Percentiles rank a stretch among this genome's conserved stretches.
Conservation (phyloP, 2,797 vertebrate species). For the Betta splendens region DNA sequence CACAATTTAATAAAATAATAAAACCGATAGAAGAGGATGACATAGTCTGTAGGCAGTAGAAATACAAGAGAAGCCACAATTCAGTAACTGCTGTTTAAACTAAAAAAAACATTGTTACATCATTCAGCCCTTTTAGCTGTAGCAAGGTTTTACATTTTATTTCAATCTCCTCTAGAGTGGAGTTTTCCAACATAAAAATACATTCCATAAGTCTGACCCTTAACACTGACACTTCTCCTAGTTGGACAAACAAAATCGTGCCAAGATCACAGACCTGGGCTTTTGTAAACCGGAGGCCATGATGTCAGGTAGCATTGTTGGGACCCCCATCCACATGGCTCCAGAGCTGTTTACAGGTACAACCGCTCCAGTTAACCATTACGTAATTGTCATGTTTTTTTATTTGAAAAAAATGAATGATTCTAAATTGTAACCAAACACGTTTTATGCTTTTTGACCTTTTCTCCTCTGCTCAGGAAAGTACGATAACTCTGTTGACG, state of each 20-base stretch:
- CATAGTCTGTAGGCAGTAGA: background rate
- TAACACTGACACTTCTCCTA: constrained; percentile 60
- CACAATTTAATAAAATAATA: no score
- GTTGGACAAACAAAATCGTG: constrained; percentile 96
- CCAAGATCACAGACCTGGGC: constrained; percentile 97
- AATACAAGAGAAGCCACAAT: background rate
- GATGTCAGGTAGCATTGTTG: constrained; percentile 99
- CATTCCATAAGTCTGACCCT: background rate
- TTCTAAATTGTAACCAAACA: no score
- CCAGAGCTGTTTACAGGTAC: constrained; percentile 98
- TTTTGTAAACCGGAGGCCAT: constrained; percentile 99
- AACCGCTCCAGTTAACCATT: background rate
- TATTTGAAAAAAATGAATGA: no score
- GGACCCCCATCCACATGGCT: constrained; percentile 99
- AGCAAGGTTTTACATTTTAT: no score
- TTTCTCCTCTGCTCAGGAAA: constrained; percentile 83
- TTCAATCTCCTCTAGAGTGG: background rate
- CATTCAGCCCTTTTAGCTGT: background rate
- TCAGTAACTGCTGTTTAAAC: background rate
- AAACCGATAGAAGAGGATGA: no score
- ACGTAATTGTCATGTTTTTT: background rate
- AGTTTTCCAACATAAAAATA: background rate
- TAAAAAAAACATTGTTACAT: no score
- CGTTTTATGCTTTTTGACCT: background rate
- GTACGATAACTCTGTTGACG: constrained; percentile 98